These are phyloP conservation scores for Oegoconia quadripuncta DNA, from an alignment of 2,888 invertebrate genomes.

Conservation along the genomic window DNA sequence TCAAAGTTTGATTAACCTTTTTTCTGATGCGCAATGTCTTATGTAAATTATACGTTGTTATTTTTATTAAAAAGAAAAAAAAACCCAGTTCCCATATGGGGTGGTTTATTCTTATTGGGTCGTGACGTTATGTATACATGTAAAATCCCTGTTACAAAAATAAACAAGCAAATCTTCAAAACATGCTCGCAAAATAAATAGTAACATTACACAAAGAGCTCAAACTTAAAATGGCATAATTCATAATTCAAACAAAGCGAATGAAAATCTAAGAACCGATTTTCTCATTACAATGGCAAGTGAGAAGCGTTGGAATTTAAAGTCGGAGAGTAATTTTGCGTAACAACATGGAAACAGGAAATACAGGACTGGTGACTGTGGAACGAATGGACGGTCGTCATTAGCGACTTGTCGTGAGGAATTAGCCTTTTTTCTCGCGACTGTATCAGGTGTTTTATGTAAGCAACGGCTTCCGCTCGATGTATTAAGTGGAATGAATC, in stretches of 20 bases:
- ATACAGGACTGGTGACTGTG: conserved; percentile 59
- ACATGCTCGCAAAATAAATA: too few relatives aligned
- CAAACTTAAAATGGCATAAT: conserved; percentile 19
- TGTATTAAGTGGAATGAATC: not conserved
- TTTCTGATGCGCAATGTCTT: too few relatives aligned
- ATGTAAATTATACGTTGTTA: too few relatives aligned
- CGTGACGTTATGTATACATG: too few relatives aligned
- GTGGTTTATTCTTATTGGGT: too few relatives aligned
- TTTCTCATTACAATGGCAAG: conserved; percentile 53
- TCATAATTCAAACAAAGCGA: conserved; percentile 47
- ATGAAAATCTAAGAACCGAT: conserved; percentile 54
- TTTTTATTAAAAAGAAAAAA: too few relatives aligned
- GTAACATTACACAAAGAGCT: too few relatives aligned
- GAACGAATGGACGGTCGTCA: conserved; percentile 40
- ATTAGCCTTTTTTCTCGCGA: conserved; percentile 43
- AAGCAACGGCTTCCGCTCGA: conserved; percentile 10
- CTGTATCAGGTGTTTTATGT: conserved; percentile 29
- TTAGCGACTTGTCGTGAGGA: conserved; percentile 43
- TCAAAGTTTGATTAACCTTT: too few relatives aligned
- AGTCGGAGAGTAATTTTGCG: conserved; percentile 54
- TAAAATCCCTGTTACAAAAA: too few relatives aligned
- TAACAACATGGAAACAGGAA: conserved; percentile 62
- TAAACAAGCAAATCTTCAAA: too few relatives aligned
- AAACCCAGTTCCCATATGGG: too few relatives aligned
- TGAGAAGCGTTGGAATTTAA: conserved; percentile 51